phyloP scores from a whole-genome alignment of 1,140 invertebrate genomes.

The Eueides isabella region DNA sequence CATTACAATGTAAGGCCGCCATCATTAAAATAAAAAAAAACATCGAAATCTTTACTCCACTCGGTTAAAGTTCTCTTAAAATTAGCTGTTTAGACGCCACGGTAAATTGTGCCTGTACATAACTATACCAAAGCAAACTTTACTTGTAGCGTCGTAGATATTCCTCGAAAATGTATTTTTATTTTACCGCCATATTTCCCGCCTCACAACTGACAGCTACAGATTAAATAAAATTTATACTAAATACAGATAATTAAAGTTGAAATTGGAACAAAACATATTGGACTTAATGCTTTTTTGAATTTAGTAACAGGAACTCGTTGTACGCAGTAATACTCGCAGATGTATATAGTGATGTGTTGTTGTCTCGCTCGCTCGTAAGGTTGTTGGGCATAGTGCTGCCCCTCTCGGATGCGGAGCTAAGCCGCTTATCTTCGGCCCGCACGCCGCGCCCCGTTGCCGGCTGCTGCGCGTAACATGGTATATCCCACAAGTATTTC shows the following conservation, averaged over 20 bases:
- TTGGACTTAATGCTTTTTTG: slow-evolving; percentile 46
- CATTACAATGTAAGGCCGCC: slow-evolving; percentile 8
- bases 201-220: slow-evolving; percentile 41
- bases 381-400: slow-evolving; percentile 26
- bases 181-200: slow-evolving; percentile 60
- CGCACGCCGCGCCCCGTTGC: slow-evolving; percentile 68
- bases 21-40: slow-evolving; percentile 56
- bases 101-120: slow-evolving; percentile 65
- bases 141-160: slow-evolving; percentile 75
- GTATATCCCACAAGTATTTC: slow-evolving; percentile 56
- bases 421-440: slow-evolving; percentile 80
- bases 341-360: slow-evolving; percentile 71
- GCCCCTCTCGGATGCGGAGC: slow-evolving; percentile 63
- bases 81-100: slow-evolving; percentile 77
- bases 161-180: slow-evolving; percentile 81
- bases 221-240: background rate
- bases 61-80: slow-evolving; percentile 73
- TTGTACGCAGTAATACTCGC: slow-evolving; percentile 68
- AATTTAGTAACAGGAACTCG: slow-evolving; percentile 22
- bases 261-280: background rate
- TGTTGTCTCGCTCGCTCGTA: slow-evolving; percentile 52
- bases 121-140: slow-evolving; percentile 72
- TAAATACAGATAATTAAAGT: background rate
- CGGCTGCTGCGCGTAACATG: slow-evolving; percentile 70
- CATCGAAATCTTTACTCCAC: slow-evolving; percentile 58